phyloP scores from a whole-genome alignment of 2,797 vertebrate genomes.

The Gephyroberyx darwinii region DNA sequence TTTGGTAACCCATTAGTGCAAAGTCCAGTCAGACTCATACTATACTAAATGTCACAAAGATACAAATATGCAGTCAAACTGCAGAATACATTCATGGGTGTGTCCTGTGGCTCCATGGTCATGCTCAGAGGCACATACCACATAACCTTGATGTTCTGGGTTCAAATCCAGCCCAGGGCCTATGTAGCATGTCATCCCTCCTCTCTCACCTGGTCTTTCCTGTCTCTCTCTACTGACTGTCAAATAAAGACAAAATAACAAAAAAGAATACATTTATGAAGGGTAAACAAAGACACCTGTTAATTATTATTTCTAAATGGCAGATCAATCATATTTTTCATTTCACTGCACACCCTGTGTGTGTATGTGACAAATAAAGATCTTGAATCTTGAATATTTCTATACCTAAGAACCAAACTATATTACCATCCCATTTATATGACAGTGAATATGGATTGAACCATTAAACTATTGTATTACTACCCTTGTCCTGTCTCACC shows the following conservation, averaged over 20 bases:
- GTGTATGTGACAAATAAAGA: too few relatives aligned
- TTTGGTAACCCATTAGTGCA: slow-evolving; percentile 19
- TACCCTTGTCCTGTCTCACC: not conserved
- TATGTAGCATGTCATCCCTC: too few relatives aligned
- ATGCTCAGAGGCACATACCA: too few relatives aligned
- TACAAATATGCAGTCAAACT: not conserved
- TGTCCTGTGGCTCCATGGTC: too few relatives aligned
- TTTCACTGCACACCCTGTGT: too few relatives aligned
- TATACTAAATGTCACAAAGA: not conserved
- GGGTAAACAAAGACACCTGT: not conserved
- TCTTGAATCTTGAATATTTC: too few relatives aligned
- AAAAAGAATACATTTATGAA: not conserved
- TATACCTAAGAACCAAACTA: not conserved
- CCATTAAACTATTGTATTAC: not conserved
- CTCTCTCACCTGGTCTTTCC: too few relatives aligned
- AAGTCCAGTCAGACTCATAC: slow-evolving; percentile 27
- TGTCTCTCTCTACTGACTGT: too few relatives aligned
- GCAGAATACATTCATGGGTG: not conserved
- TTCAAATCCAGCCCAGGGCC: too few relatives aligned
- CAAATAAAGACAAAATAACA: too few relatives aligned
- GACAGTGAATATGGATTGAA: not conserved
- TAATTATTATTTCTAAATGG: not conserved
- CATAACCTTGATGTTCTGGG: too few relatives aligned
- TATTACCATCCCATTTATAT: not conserved
- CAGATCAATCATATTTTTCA: not conserved